A percentile compares a stretch with the other conserved stretches of the same genome.
These are phyloP conservation scores for Conchocele bisecta DNA, from an alignment of 2,888 invertebrate genomes.

Conservation along the genomic window DNA sequence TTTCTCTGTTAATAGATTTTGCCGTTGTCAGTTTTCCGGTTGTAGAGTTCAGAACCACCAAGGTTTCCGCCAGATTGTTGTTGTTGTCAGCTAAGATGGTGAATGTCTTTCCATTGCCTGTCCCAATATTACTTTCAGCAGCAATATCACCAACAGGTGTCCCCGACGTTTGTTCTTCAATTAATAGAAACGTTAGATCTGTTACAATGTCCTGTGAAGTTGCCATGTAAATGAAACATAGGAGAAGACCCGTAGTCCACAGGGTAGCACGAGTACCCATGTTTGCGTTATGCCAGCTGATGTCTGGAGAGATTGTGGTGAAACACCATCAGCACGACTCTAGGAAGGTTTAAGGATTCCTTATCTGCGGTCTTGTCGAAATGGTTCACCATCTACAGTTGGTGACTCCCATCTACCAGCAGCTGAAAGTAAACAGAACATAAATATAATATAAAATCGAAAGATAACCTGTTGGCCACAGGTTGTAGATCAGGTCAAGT, in stretches of 20 bases:
- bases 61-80: neutral
- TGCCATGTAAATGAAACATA: conserved; percentile 12
- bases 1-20: conserved; percentile 56
- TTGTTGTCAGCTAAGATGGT: conserved; percentile 22
- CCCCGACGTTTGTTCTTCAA: conserved; percentile 47
- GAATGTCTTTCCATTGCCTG: conserved; percentile 44
- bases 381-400: too few relatives aligned
- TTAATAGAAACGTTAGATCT: conserved; percentile 30
- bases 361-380: too few relatives aligned
- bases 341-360: neutral
- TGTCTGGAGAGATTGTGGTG: neutral
- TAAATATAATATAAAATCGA: too few relatives aligned
- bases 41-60: conserved; percentile 35
- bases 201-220: conserved; percentile 13
- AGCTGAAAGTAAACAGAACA: too few relatives aligned
- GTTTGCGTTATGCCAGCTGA: neutral
- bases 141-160: conserved; percentile 61
- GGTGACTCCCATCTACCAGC: too few relatives aligned
- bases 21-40: conserved; percentile 56
- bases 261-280: too few relatives aligned
- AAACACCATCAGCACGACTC: neutral
- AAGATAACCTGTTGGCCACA: too few relatives aligned
- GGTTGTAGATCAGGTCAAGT: too few relatives aligned
- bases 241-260: neutral
- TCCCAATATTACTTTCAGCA: conserved; percentile 49